Percentiles rank a stretch among this genome's conserved stretches.
These are phyloP conservation scores for Serrognathus titanus DNA, from an alignment of 2,888 invertebrate genomes.

Conservation along the genomic window DNA sequence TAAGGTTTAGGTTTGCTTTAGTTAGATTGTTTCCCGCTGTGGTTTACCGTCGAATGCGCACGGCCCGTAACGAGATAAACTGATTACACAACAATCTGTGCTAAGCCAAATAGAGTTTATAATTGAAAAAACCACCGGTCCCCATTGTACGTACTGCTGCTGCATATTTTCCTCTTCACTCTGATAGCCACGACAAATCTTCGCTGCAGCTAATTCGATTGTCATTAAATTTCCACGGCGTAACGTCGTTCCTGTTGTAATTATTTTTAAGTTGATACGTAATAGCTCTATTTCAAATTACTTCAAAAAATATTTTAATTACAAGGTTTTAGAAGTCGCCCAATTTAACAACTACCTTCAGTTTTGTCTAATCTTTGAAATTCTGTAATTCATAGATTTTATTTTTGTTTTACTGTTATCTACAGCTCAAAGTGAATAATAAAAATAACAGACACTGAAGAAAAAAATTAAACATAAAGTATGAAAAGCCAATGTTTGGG, in stretches of 20 bases:
- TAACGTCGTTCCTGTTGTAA: not conserved
- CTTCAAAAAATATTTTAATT: no score
- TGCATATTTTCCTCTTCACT: conserved; percentile 27
- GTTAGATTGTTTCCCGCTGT: conserved; percentile 50
- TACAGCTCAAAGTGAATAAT: no score
- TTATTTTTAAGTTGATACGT: not conserved
- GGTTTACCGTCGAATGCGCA: conserved; percentile 50
- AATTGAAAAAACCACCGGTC: conserved; percentile 50
- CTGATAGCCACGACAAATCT: conserved; percentile 21
- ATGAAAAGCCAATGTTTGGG: no score
- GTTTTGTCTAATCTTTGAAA: no score
- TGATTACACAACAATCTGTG: conserved; percentile 53
- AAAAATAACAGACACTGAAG: no score
- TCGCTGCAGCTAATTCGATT: not conserved
- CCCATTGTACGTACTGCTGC: conserved; percentile 21
- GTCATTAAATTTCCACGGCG: not conserved
- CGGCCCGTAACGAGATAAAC: conserved; percentile 51
- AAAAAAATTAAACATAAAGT: no score
- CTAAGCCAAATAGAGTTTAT: conserved; percentile 54
- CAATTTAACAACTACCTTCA: no score
- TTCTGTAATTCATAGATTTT: no score
- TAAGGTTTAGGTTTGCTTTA: conserved; percentile 52
- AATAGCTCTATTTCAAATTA: no score
- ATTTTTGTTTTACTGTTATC: no score
- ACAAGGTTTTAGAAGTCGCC: no score